Evolutionary conservation across 2,888 invertebrate species (phyloP).

Genomic region (Heliconius sara): DNA sequence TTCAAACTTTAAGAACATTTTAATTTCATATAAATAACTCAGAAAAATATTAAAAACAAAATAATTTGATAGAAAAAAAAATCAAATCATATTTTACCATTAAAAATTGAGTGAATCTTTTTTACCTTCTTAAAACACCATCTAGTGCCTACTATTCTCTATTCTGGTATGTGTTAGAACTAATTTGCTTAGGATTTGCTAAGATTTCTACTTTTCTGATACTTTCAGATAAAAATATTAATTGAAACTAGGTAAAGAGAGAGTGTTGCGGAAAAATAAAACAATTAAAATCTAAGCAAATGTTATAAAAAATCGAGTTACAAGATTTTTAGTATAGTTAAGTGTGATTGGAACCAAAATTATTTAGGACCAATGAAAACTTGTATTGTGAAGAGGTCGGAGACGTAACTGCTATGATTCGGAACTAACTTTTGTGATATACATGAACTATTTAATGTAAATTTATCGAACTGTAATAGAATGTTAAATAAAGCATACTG

Average conservation of each 20-base stretch:
- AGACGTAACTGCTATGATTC: slow-evolving; percentile 59
- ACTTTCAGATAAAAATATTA: not conserved
- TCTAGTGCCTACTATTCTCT: slow-evolving; percentile 12
- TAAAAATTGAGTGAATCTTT: not conserved
- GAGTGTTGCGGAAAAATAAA: not conserved
- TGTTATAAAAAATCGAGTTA: not conserved
- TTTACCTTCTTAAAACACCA: not conserved
- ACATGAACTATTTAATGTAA: slow-evolving; percentile 60
- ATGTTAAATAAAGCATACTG: slow-evolving; percentile 55
- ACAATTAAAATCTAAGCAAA: not conserved
- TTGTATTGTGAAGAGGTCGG: slow-evolving; percentile 11
- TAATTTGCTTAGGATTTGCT: not conserved
- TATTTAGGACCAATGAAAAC: slow-evolving; percentile 46
- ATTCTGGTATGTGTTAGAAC: not conserved
- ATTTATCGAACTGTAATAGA: slow-evolving; percentile 65
- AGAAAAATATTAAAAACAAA: no score
- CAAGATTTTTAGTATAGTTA: slow-evolving; percentile 12
- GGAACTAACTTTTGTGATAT: slow-evolving; percentile 66
- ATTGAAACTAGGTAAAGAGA: not conserved
- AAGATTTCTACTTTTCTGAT: not conserved
- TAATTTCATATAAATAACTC: no score
- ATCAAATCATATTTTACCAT: not conserved
- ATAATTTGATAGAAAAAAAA: not conserved
- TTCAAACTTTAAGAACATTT: no score
- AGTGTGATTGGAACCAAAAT: slow-evolving; percentile 23